These are phyloP conservation scores for Siniperca undulata DNA, from an alignment of 2,797 vertebrate genomes.

Conservation along the genomic window DNA sequence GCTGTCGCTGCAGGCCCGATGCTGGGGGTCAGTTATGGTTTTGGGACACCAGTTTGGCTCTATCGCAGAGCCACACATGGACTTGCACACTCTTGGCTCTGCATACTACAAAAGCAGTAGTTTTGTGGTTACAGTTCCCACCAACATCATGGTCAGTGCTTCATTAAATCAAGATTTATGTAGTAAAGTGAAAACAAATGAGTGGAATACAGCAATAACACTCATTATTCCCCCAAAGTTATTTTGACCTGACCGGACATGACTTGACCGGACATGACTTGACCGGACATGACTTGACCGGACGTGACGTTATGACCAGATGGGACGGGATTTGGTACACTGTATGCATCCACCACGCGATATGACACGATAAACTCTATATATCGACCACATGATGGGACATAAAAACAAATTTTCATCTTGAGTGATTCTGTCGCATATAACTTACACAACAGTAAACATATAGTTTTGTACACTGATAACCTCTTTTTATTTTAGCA, in stretches of 20 bases:
- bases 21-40: slow-evolving; percentile 28
- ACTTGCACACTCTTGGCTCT: neutral
- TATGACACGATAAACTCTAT: too few species aligned
- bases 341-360: too few species aligned
- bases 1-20: neutral
- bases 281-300: rapidly evolving
- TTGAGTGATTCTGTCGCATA: neutral
- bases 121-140: neutral
- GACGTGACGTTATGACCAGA: neutral
- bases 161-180: slow-evolving; percentile 8
- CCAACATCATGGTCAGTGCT: neutral
- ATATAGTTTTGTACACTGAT: too few species aligned
- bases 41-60: slow-evolving; percentile 22
- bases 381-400: neutral
- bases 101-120: neutral
- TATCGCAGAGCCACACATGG: slow-evolving; percentile 35
- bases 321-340: neutral
- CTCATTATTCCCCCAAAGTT: slow-evolving; percentile 2
- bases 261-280: too few species aligned
- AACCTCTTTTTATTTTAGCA: neutral
- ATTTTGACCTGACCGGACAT: neutral
- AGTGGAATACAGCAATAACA: neutral
- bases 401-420: neutral
- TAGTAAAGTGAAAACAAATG: neutral
- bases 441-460: neutral